Evolutionary conservation across 92 coral and sea anemone genomes (phyloP), one percentile per base, ranked within the genome.

Genomic region (Montipora capitata): DNA sequence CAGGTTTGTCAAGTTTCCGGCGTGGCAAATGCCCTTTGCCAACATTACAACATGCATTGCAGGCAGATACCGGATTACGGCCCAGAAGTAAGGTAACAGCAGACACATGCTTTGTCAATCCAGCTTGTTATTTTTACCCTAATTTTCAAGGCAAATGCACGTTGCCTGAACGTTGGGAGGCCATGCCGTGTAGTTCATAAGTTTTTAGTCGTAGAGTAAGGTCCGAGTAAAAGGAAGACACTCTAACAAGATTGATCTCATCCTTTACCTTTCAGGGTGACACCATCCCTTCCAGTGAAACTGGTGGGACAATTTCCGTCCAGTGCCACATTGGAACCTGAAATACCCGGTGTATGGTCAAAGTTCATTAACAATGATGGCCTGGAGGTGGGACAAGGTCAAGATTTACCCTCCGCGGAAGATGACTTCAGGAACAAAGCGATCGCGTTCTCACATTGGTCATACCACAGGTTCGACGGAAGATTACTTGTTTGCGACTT

Each of bases 401-500:
- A 66, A 16, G 49, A 44, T 44, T 44, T 44, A 44, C 49, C 49
- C 49, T 44, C 49, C 49, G 49, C 49, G 6, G 20, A 66, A 16
- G 35, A 66, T 66, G 13, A 56, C 13, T 66, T 66, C 16, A 66
- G 72, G 35, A 10, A 7, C 18, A 72, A 72, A 13, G 54, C 77
- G 41, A 10, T 72, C 9, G 56, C 77, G 10, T 72, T 72, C 58
- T 49, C 77, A 6, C 77, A 72, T 51, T 72, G 77, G 77, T 40
- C 56, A 15, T 72, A 11, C 39, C 8, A 72, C 41, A 72, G 14
- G 77, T 72, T 72, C 41, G 77, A n/a, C 41, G 57, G 77, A 42
- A 72, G 15, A n/a, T 20, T 72, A 42, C 77, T 40, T 44, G 77
- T 72, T 5, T 72, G 77, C 41, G 77, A 72, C 77, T 44, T 72